phyloP scores from a whole-genome alignment of 2,113 vertebrate species.

The Rhombomys opimus region DNA sequence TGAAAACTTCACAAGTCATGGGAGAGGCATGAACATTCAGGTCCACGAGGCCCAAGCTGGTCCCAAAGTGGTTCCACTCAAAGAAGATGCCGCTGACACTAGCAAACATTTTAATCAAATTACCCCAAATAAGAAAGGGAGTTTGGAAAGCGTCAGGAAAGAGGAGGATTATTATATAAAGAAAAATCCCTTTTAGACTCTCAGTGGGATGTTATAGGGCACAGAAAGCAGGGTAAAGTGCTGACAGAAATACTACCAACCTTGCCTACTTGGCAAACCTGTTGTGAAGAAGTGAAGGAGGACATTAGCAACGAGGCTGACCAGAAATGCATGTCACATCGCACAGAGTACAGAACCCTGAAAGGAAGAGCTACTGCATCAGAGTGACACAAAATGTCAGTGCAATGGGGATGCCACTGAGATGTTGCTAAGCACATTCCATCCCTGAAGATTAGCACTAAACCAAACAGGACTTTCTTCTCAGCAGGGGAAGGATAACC shows the following conservation, averaged over 20 bases:
- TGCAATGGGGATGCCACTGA: not conserved
- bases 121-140: not conserved
- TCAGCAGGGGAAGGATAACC: not conserved
- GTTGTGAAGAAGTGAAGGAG: not conserved
- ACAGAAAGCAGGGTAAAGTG: not conserved
- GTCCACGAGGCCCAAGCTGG: too few species aligned
- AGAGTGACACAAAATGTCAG: not conserved
- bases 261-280: not conserved
- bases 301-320: not conserved
- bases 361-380: not conserved
- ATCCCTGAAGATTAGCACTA: not conserved
- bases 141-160: not conserved
- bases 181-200: not conserved
- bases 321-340: not conserved
- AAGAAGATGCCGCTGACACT: not conserved
- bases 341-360: not conserved
- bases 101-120: not conserved
- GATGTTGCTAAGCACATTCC: not conserved
- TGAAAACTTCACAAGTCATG: not conserved
- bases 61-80: not conserved
- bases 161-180: not conserved
- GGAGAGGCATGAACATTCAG: not conserved
- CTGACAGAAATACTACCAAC: not conserved
- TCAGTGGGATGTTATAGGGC: not conserved
- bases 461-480: not conserved